phyloP scores from a whole-genome alignment of 2,888 invertebrate genomes.

The Diaphora mendica region DNA sequence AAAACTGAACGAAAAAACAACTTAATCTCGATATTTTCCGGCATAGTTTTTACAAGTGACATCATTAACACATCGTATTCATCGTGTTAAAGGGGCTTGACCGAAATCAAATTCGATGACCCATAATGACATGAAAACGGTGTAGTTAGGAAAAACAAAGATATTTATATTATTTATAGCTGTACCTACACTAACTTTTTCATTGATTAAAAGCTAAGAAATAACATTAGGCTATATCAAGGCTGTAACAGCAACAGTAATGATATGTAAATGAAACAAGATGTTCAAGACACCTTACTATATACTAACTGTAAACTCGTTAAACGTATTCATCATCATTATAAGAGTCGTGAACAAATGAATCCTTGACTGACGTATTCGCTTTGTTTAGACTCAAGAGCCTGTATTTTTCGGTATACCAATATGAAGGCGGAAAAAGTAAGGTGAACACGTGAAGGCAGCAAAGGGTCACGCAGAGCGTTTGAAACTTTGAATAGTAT shows the following conservation, averaged over 20 bases:
- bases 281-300: background rate
- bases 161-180: background rate
- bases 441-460: background rate
- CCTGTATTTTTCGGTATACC: background rate
- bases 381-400: background rate
- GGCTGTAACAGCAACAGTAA: background rate
- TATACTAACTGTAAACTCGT: background rate
- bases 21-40: background rate
- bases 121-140: too few species aligned
- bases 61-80: background rate
- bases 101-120: too few species aligned
- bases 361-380: background rate
- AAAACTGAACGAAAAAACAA: too few species aligned
- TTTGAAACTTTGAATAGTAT: background rate
- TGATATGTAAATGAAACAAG: background rate
- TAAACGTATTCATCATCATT: slow-evolving; percentile 1
- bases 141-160: background rate
- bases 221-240: background rate
- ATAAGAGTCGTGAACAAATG: background rate
- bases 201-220: too few species aligned
- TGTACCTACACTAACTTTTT: background rate
- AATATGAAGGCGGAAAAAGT: background rate
- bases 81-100: too few species aligned
- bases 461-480: background rate
- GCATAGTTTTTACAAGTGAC: background rate